These are phyloP conservation scores for Caenorhabditis sinica DNA, from an alignment of 2,888 invertebrate species.

Conservation along the genomic window DNA sequence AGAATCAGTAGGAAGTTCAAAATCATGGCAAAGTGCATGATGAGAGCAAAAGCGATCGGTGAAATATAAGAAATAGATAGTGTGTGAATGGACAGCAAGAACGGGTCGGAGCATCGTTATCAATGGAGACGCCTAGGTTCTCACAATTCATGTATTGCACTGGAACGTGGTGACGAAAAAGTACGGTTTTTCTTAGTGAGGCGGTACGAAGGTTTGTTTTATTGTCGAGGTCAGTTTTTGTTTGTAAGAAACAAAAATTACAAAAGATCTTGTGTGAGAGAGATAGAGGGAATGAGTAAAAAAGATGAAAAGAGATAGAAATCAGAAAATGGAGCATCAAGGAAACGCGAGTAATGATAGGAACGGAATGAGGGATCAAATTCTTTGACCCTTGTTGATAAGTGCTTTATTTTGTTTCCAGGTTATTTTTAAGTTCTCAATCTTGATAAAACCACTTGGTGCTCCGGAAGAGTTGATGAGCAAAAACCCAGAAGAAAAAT, in stretches of 20 bases:
- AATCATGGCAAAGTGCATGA: slow-evolving; percentile 40
- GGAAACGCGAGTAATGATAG: neutral
- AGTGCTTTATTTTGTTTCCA: slow-evolving; percentile 5
- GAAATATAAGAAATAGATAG: neutral
- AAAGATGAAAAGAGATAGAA: slow-evolving; percentile 14
- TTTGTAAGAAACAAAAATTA: slow-evolving; percentile 13
- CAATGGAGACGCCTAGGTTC: neutral
- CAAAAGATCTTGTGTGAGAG: neutral
- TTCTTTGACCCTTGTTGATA: slow-evolving; percentile 8
- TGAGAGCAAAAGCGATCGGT: neutral
- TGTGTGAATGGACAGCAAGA: slow-evolving; percentile 23
- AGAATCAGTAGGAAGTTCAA: slow-evolving; percentile 11
- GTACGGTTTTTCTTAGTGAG: neutral
- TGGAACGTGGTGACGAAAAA: neutral
- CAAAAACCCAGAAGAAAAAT: neutral
- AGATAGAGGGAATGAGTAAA: neutral
- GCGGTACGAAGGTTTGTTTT: neutral
- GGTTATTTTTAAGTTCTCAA: neutral
- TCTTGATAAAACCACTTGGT: neutral
- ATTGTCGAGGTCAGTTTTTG: slow-evolving; percentile 9
- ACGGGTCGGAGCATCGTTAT: slow-evolving; percentile 45
- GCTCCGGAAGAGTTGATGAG: neutral
- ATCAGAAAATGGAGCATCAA: slow-evolving; percentile 3
- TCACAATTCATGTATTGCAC: slow-evolving; percentile 1
- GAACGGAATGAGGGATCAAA: slow-evolving; percentile 11